These are phyloP conservation scores for Salticus scenicus DNA, from an alignment of 2,888 invertebrate genomes.

Conservation along the genomic window DNA sequence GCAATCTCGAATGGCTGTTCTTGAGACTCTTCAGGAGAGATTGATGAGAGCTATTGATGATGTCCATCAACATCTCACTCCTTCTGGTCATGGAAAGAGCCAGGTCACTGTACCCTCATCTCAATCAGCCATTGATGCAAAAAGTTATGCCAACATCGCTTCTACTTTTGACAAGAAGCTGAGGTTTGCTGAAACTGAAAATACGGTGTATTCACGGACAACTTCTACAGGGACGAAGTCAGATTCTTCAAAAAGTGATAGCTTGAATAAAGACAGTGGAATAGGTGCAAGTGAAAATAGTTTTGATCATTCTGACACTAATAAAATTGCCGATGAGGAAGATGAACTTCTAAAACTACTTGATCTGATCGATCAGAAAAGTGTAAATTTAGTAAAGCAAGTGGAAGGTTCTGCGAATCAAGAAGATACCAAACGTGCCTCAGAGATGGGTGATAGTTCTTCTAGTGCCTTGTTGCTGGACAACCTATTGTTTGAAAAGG, in stretches of 20 bases:
- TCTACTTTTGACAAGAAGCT: slow-evolving; percentile 21
- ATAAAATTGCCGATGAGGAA: slow-evolving; percentile 16
- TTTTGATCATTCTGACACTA: neutral
- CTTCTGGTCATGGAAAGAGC: slow-evolving; percentile 24
- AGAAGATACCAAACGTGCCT: neutral
- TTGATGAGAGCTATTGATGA: slow-evolving; percentile 62
- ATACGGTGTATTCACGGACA: neutral
- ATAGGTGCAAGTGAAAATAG: slow-evolving; percentile 59
- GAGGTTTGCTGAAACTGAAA: neutral
- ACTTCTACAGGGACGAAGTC: neutral
- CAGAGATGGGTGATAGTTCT: slow-evolving; percentile 27
- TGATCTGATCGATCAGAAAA: slow-evolving; percentile 63
- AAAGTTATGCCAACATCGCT: neutral
- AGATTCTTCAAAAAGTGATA: slow-evolving; percentile 51
- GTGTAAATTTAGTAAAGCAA: slow-evolving; percentile 47
- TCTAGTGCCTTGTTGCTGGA: slow-evolving; percentile 36
- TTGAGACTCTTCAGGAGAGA: slow-evolving; percentile 60
- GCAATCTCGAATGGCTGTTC: slow-evolving; percentile 64
- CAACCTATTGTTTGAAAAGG: slow-evolving; percentile 50
- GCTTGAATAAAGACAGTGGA: slow-evolving; percentile 68
- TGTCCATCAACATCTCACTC: slow-evolving; percentile 50
- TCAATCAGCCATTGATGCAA: neutral
- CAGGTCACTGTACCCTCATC: neutral
- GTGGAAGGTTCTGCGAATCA: slow-evolving; percentile 26
- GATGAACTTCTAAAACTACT: slow-evolving; percentile 62